Base-by-base conservation (phyloP, 1,140 invertebrate genomes). In the Acyrthosiphon pisum region DNA sequence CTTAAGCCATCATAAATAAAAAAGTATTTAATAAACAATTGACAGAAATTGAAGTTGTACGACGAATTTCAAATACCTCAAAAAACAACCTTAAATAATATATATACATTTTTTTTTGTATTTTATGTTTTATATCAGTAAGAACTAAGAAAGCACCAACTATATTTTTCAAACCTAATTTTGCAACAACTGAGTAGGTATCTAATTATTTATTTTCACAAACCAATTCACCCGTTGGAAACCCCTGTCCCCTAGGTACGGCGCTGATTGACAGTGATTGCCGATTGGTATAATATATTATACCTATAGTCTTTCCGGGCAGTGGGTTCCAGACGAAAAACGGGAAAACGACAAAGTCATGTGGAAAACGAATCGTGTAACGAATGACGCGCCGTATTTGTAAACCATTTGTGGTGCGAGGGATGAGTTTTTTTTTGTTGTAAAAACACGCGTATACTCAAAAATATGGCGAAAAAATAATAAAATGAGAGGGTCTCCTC, bases 331-430 rank as follows among this genome's bases (percentile, higher is more conserved):
- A 35, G 30, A 88, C 30, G n/a, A 48, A 88, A 53, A 88, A 35
- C 20, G 22, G 84, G 48, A 23, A 53, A 88, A 88, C 8, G 20
- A 18, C 53, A 90, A 60, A 90, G 53, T 90, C 50, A 56, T 41
- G 88, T 37, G 41, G 88, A 90, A 90, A 56, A 60, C 88, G 50
- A 90, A 56, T 60, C 50, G 30, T 48, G 30, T 26, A 68, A 48
- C 46, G 44, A 26, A 53, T 26, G 26, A 14, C 11, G 30, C 7
- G 35, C 2, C 4, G 50, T 83, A 83, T 53, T 92, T 83, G 23
- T 22, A 81, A 30, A 44, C 11, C 37, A 46, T 56, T 37, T 6
- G 30, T 37, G 41, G 53, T 7, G 48, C 8, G 20, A 56, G 30
- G 87, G 87, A 14, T 20, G 37, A 26, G 22, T 53, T 30, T 26